Evolutionary conservation across 2,113 vertebrate species (phyloP).

Genomic region (Channa maculata): DNA sequence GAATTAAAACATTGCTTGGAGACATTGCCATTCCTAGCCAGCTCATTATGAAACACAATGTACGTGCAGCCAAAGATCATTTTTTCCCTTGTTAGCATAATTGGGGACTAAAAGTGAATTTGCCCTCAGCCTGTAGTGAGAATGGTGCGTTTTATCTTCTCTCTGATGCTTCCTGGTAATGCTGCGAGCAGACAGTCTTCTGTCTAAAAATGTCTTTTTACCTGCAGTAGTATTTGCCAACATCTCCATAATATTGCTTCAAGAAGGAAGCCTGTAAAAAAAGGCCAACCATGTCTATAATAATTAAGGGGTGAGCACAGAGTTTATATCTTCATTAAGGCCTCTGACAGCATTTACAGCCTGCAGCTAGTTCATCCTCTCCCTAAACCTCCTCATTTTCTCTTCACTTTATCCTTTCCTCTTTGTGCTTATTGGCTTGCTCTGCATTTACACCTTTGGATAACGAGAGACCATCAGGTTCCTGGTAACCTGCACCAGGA

Average conservation of each 20-base stretch:
- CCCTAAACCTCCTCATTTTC: slow-evolving; percentile 31
- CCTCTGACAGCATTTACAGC: slow-evolving; percentile 69
- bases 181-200: slow-evolving; percentile 67
- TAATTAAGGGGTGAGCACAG: slow-evolving; percentile 70
- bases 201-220: slow-evolving; percentile 73
- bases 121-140: slow-evolving; percentile 71
- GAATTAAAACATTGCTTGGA: slow-evolving; percentile 65
- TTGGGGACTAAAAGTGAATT: slow-evolving; percentile 79
- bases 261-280: slow-evolving; percentile 63
- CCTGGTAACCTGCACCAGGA: slow-evolving; percentile 88
- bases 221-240: slow-evolving; percentile 73
- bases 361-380: slow-evolving; percentile 57
- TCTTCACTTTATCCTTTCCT: slow-evolving; percentile 31
- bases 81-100: slow-evolving; percentile 82
- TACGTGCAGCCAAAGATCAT: slow-evolving; percentile 64
- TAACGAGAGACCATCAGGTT: slow-evolving; percentile 79
- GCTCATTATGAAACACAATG: slow-evolving; percentile 71
- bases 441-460: slow-evolving; percentile 60
- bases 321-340: slow-evolving; percentile 77
- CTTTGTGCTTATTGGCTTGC: slow-evolving; percentile 29
- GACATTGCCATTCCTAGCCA: slow-evolving; percentile 61
- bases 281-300: slow-evolving; percentile 73
- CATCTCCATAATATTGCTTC: slow-evolving; percentile 76
- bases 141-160: slow-evolving; percentile 75
- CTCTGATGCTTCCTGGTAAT: slow-evolving; percentile 69